phyloP scores from a whole-genome alignment of 2,113 vertebrate species.

The Cichladusa arquata region DNA sequence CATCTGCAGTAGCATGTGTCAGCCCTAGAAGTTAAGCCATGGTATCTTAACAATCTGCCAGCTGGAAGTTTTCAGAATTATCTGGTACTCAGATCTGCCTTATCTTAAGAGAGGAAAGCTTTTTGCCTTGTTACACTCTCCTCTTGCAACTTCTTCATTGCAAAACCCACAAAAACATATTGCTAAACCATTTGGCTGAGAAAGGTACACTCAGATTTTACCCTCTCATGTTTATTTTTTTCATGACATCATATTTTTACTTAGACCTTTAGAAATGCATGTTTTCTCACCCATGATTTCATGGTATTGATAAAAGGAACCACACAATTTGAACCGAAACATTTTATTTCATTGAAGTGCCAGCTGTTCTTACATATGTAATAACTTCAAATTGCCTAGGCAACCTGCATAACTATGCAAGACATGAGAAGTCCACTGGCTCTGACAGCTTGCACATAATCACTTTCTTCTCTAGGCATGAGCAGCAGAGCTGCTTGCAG shows the following conservation, averaged over 20 bases:
- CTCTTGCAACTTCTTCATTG: not conserved
- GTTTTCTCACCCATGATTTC: not conserved
- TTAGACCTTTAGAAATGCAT: not conserved
- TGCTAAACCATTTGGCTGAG: not conserved
- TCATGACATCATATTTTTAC: not conserved
- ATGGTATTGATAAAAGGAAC: not conserved
- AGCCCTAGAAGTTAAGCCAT: not conserved
- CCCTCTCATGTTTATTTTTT: not conserved
- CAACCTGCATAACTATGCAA: not conserved
- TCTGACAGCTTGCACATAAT: not conserved
- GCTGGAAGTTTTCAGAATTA: not conserved
- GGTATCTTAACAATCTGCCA: not conserved
- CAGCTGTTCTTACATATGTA: not conserved
- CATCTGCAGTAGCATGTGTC: not conserved
- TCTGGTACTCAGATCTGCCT: fast-evolving
- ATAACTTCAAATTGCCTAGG: not conserved
- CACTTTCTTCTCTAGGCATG: not conserved
- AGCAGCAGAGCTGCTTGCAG: not conserved
- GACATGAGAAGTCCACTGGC: not conserved
- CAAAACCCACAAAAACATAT: not conserved
- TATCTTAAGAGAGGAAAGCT: not conserved
- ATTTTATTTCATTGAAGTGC: not conserved
- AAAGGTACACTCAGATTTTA: not conserved
- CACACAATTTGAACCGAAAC: not conserved
- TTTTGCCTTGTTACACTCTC: not conserved